A percentile compares a stretch with the other conserved stretches of the same genome.
These are phyloP conservation scores for Idaea dimidiata DNA, from an alignment of 2,888 invertebrate genomes.

Conservation along the genomic window DNA sequence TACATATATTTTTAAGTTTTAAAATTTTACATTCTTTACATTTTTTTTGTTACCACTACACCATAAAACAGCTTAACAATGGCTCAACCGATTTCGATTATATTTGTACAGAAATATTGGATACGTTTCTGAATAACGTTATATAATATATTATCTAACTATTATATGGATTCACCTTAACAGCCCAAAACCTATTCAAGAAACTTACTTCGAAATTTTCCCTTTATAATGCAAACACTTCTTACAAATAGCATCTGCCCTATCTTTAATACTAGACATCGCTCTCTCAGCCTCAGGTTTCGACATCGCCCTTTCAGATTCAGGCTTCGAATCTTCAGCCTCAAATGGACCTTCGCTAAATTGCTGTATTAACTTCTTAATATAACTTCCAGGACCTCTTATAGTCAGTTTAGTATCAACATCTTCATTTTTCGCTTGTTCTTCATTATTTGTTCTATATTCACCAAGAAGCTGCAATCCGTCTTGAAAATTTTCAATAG, in stretches of 20 bases:
- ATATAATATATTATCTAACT: too few species aligned
- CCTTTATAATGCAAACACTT: constrained; percentile 77
- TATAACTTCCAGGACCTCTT: constrained; percentile 70
- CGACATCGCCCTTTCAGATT: constrained; percentile 59
- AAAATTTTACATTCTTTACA: too few species aligned
- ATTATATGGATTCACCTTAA: background rate
- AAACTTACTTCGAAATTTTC: constrained; percentile 56
- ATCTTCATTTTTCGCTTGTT: constrained; percentile 40
- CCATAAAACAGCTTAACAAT: too few species aligned
- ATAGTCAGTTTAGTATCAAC: constrained; percentile 61
- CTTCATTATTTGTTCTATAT: constrained; percentile 40
- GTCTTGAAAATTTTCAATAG: constrained; percentile 66
- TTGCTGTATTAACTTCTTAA: constrained; percentile 73
- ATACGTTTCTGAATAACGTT: too few species aligned
- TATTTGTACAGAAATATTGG: too few species aligned
- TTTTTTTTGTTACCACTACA: too few species aligned
- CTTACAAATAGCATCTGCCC: constrained; percentile 75
- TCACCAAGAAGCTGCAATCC: constrained; percentile 59
- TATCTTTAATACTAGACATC: constrained; percentile 60
- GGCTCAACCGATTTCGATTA: too few species aligned
- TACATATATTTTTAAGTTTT: too few species aligned
- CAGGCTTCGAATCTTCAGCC: constrained; percentile 60
- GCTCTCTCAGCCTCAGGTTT: constrained; percentile 31
- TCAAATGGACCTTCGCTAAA: constrained; percentile 74
- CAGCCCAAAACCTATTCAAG: constrained; percentile 6